A percentile compares a stretch with the other conserved stretches of the same genome.
Evolutionary conservation across 1,140 invertebrate genomes (phyloP).

Genomic region (Grapholita molesta): DNA sequence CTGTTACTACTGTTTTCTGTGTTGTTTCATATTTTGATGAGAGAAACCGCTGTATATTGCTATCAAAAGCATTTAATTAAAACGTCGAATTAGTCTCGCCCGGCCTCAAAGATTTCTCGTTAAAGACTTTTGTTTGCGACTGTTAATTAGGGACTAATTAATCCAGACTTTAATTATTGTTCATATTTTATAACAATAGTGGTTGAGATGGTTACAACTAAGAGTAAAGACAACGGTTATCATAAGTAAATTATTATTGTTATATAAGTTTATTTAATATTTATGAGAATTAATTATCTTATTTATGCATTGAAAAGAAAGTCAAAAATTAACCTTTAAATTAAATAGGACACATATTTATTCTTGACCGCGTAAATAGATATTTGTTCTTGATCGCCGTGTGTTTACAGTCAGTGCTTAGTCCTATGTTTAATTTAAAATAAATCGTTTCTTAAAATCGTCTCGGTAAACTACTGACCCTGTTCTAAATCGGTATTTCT

Average conservation of each 20-base stretch:
- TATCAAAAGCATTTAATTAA: slow-evolving; percentile 7
- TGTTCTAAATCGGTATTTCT: neutral
- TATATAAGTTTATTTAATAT: too few species aligned
- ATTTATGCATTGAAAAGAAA: too few species aligned
- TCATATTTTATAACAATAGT: too few species aligned
- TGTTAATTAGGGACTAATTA: slow-evolving; percentile 10
- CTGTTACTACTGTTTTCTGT: too few species aligned
- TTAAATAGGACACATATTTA: too few species aligned
- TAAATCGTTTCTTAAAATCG: neutral
- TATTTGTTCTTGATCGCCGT: neutral
- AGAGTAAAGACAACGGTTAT: neutral
- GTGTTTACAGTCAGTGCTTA: too few species aligned
- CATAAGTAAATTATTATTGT: too few species aligned
- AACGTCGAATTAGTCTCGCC: neutral
- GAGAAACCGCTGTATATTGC: neutral
- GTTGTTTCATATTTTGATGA: neutral
- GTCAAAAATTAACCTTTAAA: too few species aligned
- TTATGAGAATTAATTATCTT: too few species aligned
- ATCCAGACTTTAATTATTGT: neutral
- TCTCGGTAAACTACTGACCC: neutral
- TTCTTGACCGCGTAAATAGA: too few species aligned
- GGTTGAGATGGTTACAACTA: neutral
- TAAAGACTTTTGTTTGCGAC: slow-evolving; percentile 10
- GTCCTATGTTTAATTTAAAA: neutral
- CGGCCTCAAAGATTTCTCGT: neutral